These are phyloP conservation scores for Ormia ochracea DNA, from an alignment of 2,888 invertebrate species.

Conservation along the genomic window DNA sequence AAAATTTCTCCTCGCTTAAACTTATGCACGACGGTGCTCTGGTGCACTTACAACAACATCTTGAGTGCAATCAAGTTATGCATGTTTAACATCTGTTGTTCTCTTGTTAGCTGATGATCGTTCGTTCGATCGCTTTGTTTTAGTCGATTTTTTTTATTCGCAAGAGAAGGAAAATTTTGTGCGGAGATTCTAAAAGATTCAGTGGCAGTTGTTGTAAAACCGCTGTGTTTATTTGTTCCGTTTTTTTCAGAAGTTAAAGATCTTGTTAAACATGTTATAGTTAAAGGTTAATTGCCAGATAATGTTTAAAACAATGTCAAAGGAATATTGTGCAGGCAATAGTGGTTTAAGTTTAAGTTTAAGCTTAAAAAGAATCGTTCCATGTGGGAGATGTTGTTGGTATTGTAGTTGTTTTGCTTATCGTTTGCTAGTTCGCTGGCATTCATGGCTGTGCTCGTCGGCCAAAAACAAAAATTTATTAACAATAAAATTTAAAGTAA, in stretches of 20 bases:
- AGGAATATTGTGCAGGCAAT: slow-evolving; percentile 11
- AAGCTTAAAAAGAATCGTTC: not conserved
- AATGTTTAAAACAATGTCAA: slow-evolving; percentile 54
- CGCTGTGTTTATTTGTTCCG: not conserved
- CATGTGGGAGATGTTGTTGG: slow-evolving; percentile 36
- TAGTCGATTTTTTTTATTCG: slow-evolving; percentile 28
- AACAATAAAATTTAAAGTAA: slow-evolving; percentile 12
- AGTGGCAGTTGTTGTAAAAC: not conserved
- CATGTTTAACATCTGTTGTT: slow-evolving; percentile 61
- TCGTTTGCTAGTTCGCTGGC: not conserved
- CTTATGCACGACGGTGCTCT: not conserved
- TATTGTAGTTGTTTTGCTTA: too few relatives aligned
- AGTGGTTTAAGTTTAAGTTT: not conserved
- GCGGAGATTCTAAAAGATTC: slow-evolving; percentile 48
- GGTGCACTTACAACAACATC: slow-evolving; percentile 32
- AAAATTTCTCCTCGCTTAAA: not conserved
- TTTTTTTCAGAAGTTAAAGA: slow-evolving; percentile 38
- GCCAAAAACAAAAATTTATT: not conserved
- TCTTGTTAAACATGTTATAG: slow-evolving; percentile 59
- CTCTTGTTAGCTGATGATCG: slow-evolving; percentile 28
- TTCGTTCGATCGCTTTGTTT: slow-evolving; percentile 21
- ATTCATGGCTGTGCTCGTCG: not conserved
- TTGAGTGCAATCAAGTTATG: slow-evolving; percentile 59
- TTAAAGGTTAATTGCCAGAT: slow-evolving; percentile 63
- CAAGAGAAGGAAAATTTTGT: slow-evolving; percentile 34